These are phyloP conservation scores for Hydrotaea diabolus DNA, from an alignment of 2,888 invertebrate genomes.

Conservation along the genomic window DNA sequence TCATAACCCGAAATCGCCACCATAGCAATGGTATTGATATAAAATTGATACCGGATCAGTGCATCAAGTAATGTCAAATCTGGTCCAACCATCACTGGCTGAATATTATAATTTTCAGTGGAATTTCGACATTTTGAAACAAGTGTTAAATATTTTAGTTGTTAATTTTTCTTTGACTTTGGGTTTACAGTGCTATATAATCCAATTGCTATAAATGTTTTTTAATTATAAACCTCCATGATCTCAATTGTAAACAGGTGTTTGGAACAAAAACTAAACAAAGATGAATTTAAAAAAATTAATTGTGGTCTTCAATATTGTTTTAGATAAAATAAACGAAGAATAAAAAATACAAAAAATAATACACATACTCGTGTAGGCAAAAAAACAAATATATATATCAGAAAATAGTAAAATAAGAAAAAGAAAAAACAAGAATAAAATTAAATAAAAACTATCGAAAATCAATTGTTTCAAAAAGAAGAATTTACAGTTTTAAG, in stretches of 20 bases:
- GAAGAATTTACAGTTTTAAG: conserved; percentile 25
- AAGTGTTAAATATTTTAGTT: too few species aligned
- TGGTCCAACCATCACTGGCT: too few species aligned
- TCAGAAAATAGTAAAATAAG: background rate
- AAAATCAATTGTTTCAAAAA: conserved; percentile 21
- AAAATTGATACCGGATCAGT: too few species aligned
- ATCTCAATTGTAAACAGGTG: conserved; percentile 2
- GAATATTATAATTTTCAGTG: too few species aligned
- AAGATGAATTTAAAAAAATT: conserved; percentile 28
- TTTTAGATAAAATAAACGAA: background rate
- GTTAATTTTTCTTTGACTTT: too few species aligned
- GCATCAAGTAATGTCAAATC: too few species aligned
- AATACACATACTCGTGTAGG: background rate
- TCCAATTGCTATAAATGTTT: too few species aligned
- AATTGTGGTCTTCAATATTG: background rate
- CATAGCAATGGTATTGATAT: too few species aligned
- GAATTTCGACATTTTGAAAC: too few species aligned
- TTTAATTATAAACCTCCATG: background rate
- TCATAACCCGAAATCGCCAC: too few species aligned
- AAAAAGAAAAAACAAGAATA: background rate
- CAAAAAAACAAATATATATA: background rate
- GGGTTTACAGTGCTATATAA: too few species aligned
- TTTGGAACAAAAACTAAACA: conserved; percentile 17
- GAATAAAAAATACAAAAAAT: background rate
- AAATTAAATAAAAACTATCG: background rate